phyloP scores from a whole-genome alignment of 2,888 invertebrate species.

The Auanema freiburgensis region DNA sequence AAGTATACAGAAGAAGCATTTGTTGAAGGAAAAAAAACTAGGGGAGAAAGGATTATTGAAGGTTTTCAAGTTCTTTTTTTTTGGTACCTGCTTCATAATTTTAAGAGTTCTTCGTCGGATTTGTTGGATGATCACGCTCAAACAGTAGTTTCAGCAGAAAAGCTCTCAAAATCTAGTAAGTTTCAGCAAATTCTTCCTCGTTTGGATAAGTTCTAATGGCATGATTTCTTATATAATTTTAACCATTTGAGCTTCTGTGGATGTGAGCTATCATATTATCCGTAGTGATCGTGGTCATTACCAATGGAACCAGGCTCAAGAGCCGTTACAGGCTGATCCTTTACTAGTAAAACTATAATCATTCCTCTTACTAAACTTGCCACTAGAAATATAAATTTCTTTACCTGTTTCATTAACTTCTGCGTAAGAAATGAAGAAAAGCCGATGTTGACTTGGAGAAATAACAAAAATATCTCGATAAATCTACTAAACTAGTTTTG shows the following conservation, averaged over 20 bases:
- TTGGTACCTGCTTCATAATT: too few species aligned
- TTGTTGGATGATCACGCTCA: constrained; percentile 7
- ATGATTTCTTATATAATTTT: too few species aligned
- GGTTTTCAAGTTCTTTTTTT: too few species aligned
- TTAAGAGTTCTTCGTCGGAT: constrained; percentile 11
- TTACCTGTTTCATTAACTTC: too few species aligned
- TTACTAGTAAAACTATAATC: constrained; percentile 3
- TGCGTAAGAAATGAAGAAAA: background rate
- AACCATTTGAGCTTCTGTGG: too few species aligned
- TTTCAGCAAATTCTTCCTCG: too few species aligned
- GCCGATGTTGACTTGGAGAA: background rate
- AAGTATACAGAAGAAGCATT: constrained; percentile 16
- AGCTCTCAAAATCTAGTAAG: too few species aligned
- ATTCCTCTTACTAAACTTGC: background rate
- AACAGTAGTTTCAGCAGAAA: too few species aligned
- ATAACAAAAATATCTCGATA: constrained; percentile 9
- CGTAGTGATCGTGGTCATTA: constrained; percentile 12
- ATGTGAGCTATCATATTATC: constrained; percentile 7
- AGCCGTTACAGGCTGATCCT: constrained; percentile 3
- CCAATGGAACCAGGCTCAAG: constrained; percentile 14
- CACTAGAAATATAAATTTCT: too few species aligned
- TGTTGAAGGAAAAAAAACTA: constrained; percentile 13
- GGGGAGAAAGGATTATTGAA: background rate
- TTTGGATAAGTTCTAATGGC: too few species aligned
- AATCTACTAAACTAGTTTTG: too few species aligned